These are phyloP conservation scores for Drosophila mettleri DNA, from an alignment of 2,888 invertebrate genomes.

Conservation along the genomic window DNA sequence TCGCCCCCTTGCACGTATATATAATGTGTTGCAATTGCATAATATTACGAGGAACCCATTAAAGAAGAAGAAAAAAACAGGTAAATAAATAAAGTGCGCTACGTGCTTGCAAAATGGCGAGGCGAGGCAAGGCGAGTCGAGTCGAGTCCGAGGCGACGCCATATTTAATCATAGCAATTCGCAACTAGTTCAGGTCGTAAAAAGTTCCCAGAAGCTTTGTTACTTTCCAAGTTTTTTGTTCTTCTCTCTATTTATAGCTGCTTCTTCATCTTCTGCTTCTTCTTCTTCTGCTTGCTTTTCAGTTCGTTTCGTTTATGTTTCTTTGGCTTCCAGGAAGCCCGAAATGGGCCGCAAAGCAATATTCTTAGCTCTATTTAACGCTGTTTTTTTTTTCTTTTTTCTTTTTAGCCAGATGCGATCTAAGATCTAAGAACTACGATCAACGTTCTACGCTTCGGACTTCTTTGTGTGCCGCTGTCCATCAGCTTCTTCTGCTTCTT, in stretches of 20 bases:
- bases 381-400: conserved; percentile 5
- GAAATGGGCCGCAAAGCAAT: conserved; percentile 32
- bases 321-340: conserved; percentile 19
- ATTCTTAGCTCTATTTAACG: conserved; percentile 34
- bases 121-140: too few relatives aligned
- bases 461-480: conserved; percentile 18
- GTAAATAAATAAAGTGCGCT: background rate
- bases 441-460: conserved; percentile 21
- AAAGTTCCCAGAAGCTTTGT: conserved; percentile 4
- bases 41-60: background rate
- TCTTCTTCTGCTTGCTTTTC: background rate
- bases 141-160: conserved; percentile 8
- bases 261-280: background rate
- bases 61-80: too few relatives aligned
- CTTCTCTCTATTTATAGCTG: background rate
- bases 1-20: background rate
- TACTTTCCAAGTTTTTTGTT: conserved; percentile 22
- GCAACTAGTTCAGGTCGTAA: conserved; percentile 13
- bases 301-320: background rate
- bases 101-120: conserved; percentile 17
- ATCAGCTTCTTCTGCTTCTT: background rate
- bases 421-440: conserved; percentile 26
- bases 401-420: conserved; percentile 13
- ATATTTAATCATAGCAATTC: conserved; percentile 7
- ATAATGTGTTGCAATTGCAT: conserved; percentile 7